Base-by-base conservation (phyloP, 2,888 invertebrate genomes). In the Latheticus oryzae region DNA sequence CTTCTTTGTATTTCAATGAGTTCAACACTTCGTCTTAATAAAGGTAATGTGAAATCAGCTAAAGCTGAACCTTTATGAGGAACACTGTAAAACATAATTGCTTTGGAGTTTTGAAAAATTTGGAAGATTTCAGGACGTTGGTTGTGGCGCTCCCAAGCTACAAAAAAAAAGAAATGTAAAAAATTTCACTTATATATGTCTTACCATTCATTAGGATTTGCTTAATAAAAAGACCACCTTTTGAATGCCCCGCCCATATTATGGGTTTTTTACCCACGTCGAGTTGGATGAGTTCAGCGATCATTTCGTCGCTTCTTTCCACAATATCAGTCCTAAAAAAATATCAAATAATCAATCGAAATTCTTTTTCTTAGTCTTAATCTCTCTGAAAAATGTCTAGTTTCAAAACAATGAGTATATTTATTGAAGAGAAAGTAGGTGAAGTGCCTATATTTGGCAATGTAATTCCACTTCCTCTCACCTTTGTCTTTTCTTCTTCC, bases 161-260 rank as follows among this genome's bases (percentile, higher is more conserved):
- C 26, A 69, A 71, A 58, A 51, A 40, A 51, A 13, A 37, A 5
- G 5, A 21, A 21, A 21, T 21, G 21, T 21, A n/a, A n/a, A n/a
- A n/a, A n/a, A n/a, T n/a, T n/a, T n/a, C n/a, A n/a, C n/a, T n/a
- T n/a, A n/a, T n/a, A n/a, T n/a, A n/a, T n/a, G n/a, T 30, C 69
- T 66, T 79, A 87, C 87, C 86, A 78, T 88, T 85, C 17, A 88
- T 83, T 32, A 93, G 83, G 47, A 94, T 89, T 76, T 93, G 89
- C 73, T 95, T 95, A 12, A 93, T 88, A 66, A 91, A 88, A 0
- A 95, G 79, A 0, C 94, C 95, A 2, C 95, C 95, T 79, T 95
- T 94, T 0, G 94, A 95, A 75, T 88, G 88, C 0, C 87, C 88
- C 2, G 95, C 90, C 91, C 93, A 95, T 8, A 95, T 82, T 48